phyloP scores from a whole-genome alignment of 2,797 vertebrate species.

The Pangasius djambal region DNA sequence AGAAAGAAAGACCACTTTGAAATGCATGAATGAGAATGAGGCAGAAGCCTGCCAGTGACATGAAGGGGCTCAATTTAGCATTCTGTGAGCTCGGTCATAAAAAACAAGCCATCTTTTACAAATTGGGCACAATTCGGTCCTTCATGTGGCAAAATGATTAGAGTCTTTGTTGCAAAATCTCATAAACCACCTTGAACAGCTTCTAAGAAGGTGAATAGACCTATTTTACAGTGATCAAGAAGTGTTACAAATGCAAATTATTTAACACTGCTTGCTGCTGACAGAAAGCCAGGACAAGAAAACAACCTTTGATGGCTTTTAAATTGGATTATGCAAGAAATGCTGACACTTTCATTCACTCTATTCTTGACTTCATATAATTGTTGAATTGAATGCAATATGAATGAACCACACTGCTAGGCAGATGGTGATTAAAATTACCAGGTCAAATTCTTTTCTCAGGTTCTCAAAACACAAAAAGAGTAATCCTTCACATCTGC shows the following conservation, averaged over 20 bases:
- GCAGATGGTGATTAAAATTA: slow-evolving; percentile 7
- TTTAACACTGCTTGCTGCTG: slow-evolving; percentile 9
- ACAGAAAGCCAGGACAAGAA: background rate
- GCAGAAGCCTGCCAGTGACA: slow-evolving; percentile 41
- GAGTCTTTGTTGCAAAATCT: slow-evolving; percentile 24
- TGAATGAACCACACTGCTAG: background rate
- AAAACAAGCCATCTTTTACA: slow-evolving; percentile 50
- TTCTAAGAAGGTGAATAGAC: background rate
- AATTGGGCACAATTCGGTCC: slow-evolving; percentile 35
- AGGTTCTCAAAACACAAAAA: slow-evolving; percentile 10
- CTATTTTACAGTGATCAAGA: slow-evolving; percentile 4
- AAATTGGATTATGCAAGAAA: background rate
- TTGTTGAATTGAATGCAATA: background rate
- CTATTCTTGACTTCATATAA: background rate
- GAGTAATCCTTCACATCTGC: slow-evolving; percentile 9
- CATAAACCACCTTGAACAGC: background rate
- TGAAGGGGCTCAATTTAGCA: slow-evolving; percentile 45
- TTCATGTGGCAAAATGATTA: slow-evolving; percentile 26
- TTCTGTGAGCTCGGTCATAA: slow-evolving; percentile 26
- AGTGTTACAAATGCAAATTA: slow-evolving; percentile 16
- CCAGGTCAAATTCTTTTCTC: slow-evolving; percentile 14
- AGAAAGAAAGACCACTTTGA: slow-evolving; percentile 54
- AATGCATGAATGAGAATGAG: slow-evolving; percentile 49
- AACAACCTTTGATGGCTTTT: background rate
- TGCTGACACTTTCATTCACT: background rate